Evolutionary conservation across 2,113 vertebrate species (phyloP).

Genomic region (Triplophysa dalaica): DNA sequence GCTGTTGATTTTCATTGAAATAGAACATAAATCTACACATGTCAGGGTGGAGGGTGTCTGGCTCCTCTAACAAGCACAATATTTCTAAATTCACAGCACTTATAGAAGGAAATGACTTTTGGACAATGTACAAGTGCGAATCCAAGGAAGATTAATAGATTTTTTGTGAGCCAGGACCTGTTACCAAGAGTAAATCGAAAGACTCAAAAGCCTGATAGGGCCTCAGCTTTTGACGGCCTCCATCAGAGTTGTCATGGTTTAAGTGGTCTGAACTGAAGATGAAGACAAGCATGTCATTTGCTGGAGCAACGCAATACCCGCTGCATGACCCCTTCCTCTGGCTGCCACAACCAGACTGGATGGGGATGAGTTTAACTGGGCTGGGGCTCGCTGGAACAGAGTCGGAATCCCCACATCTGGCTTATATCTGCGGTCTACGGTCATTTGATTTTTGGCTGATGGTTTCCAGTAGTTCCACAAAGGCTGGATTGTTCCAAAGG

Average conservation of each 20-base stretch:
- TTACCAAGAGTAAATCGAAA: conserved; percentile 1
- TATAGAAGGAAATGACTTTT: conserved; percentile 51
- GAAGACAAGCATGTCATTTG: conserved; percentile 60
- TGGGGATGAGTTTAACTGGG: conserved; percentile 73
- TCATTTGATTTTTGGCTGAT: conserved; percentile 79
- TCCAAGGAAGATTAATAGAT: conserved; percentile 57
- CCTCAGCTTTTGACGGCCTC: conserved; percentile 38
- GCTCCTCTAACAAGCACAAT: conserved; percentile 12
- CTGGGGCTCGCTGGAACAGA: conserved; percentile 73
- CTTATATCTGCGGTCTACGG: conserved; percentile 81
- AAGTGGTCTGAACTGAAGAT: conserved; percentile 53
- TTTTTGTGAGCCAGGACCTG: conserved; percentile 44
- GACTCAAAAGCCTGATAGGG: conserved; percentile 5
- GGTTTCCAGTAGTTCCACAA: conserved; percentile 82
- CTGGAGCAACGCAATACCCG: conserved; percentile 53
- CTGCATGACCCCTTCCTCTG: conserved; percentile 54
- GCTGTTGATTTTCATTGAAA: conserved; percentile 15
- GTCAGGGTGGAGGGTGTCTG: conserved; percentile 14
- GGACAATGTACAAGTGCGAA: conserved; percentile 50
- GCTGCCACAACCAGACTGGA: conserved; percentile 66
- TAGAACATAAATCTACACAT: conserved; percentile 25
- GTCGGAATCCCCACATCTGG: conserved; percentile 82
- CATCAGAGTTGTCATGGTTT: conserved; percentile 45
- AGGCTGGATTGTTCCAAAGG: conserved; percentile 77
- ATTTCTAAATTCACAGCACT: conserved; percentile 41